These are phyloP conservation scores for Petromus typicus DNA, from an alignment of 2,113 vertebrate genomes.

Conservation along the genomic window DNA sequence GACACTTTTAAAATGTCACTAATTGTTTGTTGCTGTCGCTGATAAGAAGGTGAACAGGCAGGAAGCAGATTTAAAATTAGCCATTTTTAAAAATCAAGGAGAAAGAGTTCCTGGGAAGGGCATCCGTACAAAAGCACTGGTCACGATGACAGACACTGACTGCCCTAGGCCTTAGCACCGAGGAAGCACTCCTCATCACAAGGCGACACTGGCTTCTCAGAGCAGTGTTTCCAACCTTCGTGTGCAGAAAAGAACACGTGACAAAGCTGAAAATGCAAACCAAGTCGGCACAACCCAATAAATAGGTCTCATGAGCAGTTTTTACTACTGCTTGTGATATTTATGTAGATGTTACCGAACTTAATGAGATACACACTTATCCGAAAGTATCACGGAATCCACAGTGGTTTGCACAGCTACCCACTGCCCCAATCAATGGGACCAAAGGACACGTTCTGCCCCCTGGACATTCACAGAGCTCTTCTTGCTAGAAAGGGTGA, in stretches of 20 bases:
- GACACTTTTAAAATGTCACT: constrained; percentile 56
- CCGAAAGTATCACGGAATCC: constrained; percentile 26
- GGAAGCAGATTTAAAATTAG: constrained; percentile 15
- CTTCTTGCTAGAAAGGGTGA: background rate
- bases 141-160: background rate
- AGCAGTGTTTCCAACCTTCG: background rate
- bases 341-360: background rate
- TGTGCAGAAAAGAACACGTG: background rate
- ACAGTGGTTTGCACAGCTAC: background rate
- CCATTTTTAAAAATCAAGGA: constrained; percentile 35
- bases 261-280: background rate
- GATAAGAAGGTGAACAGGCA: constrained; percentile 31
- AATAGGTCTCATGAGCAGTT: background rate
- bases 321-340: constrained; percentile 36
- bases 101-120: background rate
- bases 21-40: constrained; percentile 64
- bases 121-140: background rate
- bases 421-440: background rate
- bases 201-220: background rate
- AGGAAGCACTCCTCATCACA: background rate
- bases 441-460: background rate
- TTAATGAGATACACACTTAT: background rate
- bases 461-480: background rate
- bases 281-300: background rate
- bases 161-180: background rate